These are phyloP conservation scores for Agelaius tricolor DNA, from an alignment of 2,113 vertebrate genomes.

Conservation along the genomic window DNA sequence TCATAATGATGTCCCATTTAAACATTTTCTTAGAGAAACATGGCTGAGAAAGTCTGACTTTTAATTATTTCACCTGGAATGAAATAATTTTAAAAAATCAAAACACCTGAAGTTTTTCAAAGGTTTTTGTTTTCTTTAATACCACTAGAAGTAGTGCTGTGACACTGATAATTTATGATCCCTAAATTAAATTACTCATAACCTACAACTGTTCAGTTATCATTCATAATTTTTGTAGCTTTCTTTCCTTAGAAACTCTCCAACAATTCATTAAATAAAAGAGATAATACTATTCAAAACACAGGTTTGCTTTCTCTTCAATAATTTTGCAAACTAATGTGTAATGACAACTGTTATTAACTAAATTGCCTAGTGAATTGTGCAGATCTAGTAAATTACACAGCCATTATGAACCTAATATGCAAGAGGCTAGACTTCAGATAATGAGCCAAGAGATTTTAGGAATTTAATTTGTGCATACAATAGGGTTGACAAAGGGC, in stretches of 20 bases:
- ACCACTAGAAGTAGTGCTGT: neutral
- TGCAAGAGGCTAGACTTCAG: slow-evolving; percentile 37
- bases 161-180: neutral
- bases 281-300: neutral
- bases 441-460: slow-evolving; percentile 54
- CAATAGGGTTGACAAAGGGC: slow-evolving; percentile 14
- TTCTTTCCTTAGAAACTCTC: neutral
- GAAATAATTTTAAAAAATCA: neutral
- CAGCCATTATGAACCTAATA: slow-evolving; percentile 38
- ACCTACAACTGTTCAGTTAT: neutral
- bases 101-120: neutral
- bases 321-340: slow-evolving; percentile 9
- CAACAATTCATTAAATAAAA: neutral
- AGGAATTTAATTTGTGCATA: slow-evolving; percentile 50
- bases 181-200: neutral
- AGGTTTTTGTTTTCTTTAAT: neutral
- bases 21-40: neutral
- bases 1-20: neutral
- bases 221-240: neutral
- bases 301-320: slow-evolving; percentile 9
- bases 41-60: neutral
- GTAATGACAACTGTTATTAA: slow-evolving; percentile 23
- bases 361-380: slow-evolving; percentile 21
- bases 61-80: neutral
- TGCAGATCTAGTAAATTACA: slow-evolving; percentile 56